Conservation (phyloP, 2,888 invertebrate species). For the Resseliella maxima region DNA sequence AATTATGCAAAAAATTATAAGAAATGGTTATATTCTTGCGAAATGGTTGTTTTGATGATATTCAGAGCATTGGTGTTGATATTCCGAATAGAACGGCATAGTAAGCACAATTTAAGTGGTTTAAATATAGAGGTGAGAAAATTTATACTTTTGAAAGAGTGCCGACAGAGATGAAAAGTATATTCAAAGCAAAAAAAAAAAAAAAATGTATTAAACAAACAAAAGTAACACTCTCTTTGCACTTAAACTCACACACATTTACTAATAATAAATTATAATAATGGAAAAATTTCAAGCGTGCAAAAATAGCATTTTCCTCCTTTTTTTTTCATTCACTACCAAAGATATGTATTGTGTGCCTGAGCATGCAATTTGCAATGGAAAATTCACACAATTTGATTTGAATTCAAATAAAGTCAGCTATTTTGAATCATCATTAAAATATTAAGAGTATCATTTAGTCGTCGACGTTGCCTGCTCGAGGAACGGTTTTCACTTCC, state of each 20-base stretch:
- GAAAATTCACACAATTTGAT: neutral
- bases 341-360: too few relatives aligned
- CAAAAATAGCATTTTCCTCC: too few relatives aligned
- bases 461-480: too few relatives aligned
- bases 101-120: conserved; percentile 28
- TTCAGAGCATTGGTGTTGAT: neutral
- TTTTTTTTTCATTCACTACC: too few relatives aligned
- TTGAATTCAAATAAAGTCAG: neutral
- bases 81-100: neutral
- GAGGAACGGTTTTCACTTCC: too few relatives aligned
- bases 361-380: neutral
- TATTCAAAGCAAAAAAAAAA: too few relatives aligned
- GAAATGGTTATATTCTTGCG: conserved; percentile 7
- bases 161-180: neutral
- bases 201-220: too few relatives aligned
- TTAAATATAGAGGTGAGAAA: conserved; percentile 22
- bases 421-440: neutral
- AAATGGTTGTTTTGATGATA: neutral
- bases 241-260: too few relatives aligned
- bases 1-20: conserved; percentile 12
- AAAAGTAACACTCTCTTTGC: too few relatives aligned
- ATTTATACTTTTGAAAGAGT: neutral
- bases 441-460: neutral
- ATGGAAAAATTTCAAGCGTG: neutral
- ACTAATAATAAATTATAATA: neutral